Conservation (phyloP, 2,797 vertebrate genomes). For the Tinamus major region DNA sequence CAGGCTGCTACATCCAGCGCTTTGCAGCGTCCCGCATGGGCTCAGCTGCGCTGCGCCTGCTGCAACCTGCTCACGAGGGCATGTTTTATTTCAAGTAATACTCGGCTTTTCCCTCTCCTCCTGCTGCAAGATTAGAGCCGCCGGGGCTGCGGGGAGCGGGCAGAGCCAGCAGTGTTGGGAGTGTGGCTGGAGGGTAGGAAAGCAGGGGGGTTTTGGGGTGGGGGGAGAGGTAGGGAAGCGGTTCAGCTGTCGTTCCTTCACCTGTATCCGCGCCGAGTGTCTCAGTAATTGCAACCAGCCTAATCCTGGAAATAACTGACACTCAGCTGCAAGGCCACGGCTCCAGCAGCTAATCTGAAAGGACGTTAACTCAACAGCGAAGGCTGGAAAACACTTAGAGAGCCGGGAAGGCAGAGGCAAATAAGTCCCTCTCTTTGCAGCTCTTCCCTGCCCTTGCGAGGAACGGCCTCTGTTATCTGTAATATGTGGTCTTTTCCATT, state of each 20-base stretch:
- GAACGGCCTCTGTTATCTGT: not conserved
- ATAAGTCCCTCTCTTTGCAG: not conserved
- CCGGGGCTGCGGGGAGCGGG: not conserved
- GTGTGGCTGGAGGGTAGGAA: not conserved
- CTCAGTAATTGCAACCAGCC: not conserved
- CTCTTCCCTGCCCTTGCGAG: not conserved
- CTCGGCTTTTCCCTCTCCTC: not conserved
- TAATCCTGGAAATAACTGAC: not conserved
- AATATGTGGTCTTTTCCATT: not conserved
- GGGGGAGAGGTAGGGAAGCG: not conserved
- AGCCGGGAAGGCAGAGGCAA: not conserved
- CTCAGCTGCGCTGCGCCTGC: not conserved
- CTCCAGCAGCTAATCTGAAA: not conserved
- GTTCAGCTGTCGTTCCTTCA: not conserved
- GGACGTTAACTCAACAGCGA: rapidly evolving
- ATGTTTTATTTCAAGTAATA: not conserved
- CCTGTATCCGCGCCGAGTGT: not conserved
- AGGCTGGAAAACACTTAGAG: not conserved
- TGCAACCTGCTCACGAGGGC: not conserved
- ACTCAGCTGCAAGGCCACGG: not conserved
- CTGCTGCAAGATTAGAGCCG: not conserved
- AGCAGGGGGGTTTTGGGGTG: not conserved
- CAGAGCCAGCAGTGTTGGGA: not conserved
- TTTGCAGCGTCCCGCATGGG: not conserved
- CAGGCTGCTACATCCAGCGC: not conserved